Conservation (phyloP, 2,888 invertebrate species). For the Standfussiana lucernea region DNA sequence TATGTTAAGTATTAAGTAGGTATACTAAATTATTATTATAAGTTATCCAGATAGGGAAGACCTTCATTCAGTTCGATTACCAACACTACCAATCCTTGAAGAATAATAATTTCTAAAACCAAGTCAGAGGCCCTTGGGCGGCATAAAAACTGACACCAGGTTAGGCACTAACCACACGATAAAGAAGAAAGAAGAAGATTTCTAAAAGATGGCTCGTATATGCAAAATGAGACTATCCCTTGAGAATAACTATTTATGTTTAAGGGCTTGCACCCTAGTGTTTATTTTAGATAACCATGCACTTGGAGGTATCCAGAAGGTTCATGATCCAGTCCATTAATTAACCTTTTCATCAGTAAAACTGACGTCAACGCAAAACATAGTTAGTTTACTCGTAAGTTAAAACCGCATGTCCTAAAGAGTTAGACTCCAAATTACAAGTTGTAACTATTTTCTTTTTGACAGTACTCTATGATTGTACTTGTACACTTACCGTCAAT, state of each 20-base stretch:
- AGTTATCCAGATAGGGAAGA: not conserved
- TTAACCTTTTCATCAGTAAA: not conserved
- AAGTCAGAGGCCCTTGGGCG: too few relatives aligned
- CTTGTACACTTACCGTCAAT: conserved; percentile 92
- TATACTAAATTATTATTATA: too few relatives aligned
- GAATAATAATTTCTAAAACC: not conserved
- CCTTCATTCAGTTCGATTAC: not conserved
- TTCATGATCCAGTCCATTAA: not conserved
- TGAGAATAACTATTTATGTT: not conserved
- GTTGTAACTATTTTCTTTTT: not conserved
- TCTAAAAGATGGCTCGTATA: too few relatives aligned
- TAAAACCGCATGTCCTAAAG: not conserved
- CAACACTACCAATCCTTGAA: not conserved
- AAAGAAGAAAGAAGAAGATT: too few relatives aligned
- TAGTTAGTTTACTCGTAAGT: not conserved
- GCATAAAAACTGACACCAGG: too few relatives aligned
- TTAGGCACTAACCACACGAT: too few relatives aligned
- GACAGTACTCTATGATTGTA: not conserved
- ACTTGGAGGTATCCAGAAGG: not conserved
- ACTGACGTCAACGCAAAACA: not conserved
- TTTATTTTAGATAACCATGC: not conserved
- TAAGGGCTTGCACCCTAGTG: not conserved
- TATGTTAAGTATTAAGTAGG: too few relatives aligned
- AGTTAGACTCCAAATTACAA: not conserved
- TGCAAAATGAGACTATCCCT: not conserved